Percentiles rank a stretch among this genome's conserved stretches.
These are phyloP conservation scores for Ochropacha duplaris DNA, from an alignment of 2,888 invertebrate species.

Conservation along the genomic window DNA sequence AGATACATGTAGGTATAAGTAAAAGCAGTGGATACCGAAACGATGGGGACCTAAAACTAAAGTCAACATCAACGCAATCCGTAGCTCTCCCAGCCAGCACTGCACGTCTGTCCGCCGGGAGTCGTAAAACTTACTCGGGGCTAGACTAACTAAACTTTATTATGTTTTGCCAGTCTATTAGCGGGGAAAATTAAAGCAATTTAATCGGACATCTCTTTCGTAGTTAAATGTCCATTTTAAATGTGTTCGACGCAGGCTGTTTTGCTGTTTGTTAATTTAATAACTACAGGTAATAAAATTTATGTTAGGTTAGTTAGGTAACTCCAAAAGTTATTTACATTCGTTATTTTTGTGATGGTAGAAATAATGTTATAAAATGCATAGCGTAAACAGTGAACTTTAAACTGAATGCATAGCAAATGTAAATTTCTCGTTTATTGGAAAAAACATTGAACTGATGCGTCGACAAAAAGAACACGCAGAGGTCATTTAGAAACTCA, in stretches of 20 bases:
- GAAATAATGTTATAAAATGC: neutral
- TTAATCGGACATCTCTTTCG: neutral
- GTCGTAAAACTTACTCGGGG: conserved; percentile 14
- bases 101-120: conserved; percentile 1
- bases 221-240: neutral
- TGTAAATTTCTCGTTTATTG: neutral
- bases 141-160: conserved; percentile 7
- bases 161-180: conserved; percentile 9
- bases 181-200: conserved; percentile 3
- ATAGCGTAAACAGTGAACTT: neutral
- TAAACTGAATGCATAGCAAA: neutral
- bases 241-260: neutral
- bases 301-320: neutral
- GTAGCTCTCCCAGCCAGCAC: conserved; percentile 3
- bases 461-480: neutral
- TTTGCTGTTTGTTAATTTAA: neutral
- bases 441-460: neutral
- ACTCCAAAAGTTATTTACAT: neutral
- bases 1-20: no score
- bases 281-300: neutral
- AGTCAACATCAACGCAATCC: neutral
- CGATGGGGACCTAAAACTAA: neutral
- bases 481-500: neutral
- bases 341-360: neutral
- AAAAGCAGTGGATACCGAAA: no score